Evolutionary conservation across 2,888 invertebrate species (phyloP).

Genomic region (Eurytoma adleriae): DNA sequence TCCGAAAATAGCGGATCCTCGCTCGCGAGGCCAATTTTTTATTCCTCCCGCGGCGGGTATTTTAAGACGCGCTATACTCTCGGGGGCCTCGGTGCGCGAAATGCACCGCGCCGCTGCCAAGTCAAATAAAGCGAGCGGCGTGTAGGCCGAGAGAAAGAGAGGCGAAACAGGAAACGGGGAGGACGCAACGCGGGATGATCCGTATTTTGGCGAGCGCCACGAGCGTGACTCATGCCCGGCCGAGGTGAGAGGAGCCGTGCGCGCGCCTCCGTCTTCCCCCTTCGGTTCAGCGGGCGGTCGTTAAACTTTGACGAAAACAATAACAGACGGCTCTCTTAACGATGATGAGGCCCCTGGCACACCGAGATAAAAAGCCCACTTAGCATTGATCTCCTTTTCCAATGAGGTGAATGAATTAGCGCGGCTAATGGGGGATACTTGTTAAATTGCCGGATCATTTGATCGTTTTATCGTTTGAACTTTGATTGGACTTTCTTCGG

Average conservation of each 20-base stretch:
- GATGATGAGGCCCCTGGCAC: background rate
- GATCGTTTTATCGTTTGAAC: too few species aligned
- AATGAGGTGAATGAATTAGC: too few species aligned
- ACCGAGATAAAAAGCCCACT: background rate
- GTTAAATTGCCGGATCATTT: too few species aligned
- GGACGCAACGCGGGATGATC: background rate
- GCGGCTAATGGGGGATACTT: too few species aligned
- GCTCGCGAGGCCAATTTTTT: too few species aligned
- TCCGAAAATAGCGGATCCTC: too few species aligned
- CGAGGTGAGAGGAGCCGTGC: background rate
- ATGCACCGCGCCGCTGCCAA: constrained; percentile 12
- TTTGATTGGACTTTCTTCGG: too few species aligned
- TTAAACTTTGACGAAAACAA: constrained; percentile 50
- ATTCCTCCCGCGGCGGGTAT: too few species aligned
- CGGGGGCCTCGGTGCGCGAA: too few species aligned
- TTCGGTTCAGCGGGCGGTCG: constrained; percentile 40
- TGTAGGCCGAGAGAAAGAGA: too few species aligned
- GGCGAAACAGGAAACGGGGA: constrained; percentile 40
- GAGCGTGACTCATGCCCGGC: constrained; percentile 14
- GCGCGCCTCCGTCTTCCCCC: constrained; percentile 27
- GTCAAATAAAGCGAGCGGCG: constrained; percentile 29
- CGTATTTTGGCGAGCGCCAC: constrained; percentile 23
- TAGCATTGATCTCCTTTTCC: too few species aligned
- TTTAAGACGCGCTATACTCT: too few species aligned
- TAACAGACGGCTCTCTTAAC: constrained; percentile 11